Evolutionary conservation across 2,888 invertebrate genomes (phyloP).

Genomic region (Cistogaster globosa): DNA sequence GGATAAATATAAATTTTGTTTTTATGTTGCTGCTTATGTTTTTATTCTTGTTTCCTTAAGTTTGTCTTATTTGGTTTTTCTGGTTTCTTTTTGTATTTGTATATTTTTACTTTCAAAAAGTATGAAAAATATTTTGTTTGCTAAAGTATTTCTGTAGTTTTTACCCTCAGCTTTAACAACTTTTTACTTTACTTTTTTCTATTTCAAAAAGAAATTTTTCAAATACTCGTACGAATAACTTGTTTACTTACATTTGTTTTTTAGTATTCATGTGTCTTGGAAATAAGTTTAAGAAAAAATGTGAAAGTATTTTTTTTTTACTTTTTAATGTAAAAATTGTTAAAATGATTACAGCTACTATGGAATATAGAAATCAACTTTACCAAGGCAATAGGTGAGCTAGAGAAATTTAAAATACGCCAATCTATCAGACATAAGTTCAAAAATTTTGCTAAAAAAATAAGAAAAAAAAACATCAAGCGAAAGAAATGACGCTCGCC

Average conservation of each 20-base stretch:
- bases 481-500: too few species aligned
- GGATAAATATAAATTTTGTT: background rate
- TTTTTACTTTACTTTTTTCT: background rate
- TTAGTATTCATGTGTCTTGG: background rate
- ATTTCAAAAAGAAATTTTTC: background rate
- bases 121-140: conserved; percentile 47
- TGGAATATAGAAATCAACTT: background rate
- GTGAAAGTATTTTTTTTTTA: conserved; percentile 8
- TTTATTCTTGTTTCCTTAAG: background rate
- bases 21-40: conserved; percentile 6
- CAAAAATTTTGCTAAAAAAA: too few species aligned
- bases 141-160: conserved; percentile 40
- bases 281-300: background rate
- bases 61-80: background rate
- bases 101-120: conserved; percentile 38
- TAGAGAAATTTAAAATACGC: too few species aligned
- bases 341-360: conserved; percentile 37
- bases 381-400: too few species aligned
- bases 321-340: conserved; percentile 10
- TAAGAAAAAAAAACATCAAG: too few species aligned
- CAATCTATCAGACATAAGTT: too few species aligned
- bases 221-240: conserved; percentile 4
- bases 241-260: conserved; percentile 32
- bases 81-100: background rate
- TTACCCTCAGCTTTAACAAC: conserved; percentile 44